Evolutionary conservation across 2,797 vertebrate species (phyloP), one percentile per base, ranked within the genome.

Genomic region (Leptatherina wallacei): DNA sequence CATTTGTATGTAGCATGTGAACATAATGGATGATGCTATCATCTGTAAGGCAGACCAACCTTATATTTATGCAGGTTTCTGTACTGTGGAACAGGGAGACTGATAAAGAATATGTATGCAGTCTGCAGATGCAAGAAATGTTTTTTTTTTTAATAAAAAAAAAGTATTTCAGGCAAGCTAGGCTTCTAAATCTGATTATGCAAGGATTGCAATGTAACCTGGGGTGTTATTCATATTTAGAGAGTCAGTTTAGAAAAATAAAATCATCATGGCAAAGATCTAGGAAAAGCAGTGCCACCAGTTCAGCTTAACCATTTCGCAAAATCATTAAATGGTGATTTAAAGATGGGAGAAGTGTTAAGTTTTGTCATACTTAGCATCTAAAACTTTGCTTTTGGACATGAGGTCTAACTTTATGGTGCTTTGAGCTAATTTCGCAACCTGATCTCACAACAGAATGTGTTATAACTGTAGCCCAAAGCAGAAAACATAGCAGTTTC

Each of bases 21-120:
- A 76, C 71, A 88, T 83, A 87, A 90, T 88, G 55, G 75, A 75
- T 61, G 77, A 75, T 35, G 77, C 80, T 86, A 85, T 89, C 89
- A 85, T 77, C 69, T 72, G 82, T 83, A 74, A 74, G 88, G 76
- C 85, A 89, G 86, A 63, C 74, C 52, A 27, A 44, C 3, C 47
- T 42, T 68, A 58, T 76, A 73, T 60, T 36, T 61, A 84, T 71
- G 67, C 69, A 44, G 29, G 30, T 65, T 83, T 75, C 65, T 76
- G 40, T 67, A n/a, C 72, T 69, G 76, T 18, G 79, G 42, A 65
- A 40, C 56, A 54, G 22, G 27, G 57, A 49, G 6, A 33, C 59
- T 77, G 76, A 80, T 77, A 54, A 78, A 77, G 72, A 81, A 80
- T 73, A 80, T 55, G 69, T 66, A 60, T 72, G 56, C 52, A 71